phyloP scores from a whole-genome alignment of 2,888 invertebrate species.

The Andrena haemorrhoa region DNA sequence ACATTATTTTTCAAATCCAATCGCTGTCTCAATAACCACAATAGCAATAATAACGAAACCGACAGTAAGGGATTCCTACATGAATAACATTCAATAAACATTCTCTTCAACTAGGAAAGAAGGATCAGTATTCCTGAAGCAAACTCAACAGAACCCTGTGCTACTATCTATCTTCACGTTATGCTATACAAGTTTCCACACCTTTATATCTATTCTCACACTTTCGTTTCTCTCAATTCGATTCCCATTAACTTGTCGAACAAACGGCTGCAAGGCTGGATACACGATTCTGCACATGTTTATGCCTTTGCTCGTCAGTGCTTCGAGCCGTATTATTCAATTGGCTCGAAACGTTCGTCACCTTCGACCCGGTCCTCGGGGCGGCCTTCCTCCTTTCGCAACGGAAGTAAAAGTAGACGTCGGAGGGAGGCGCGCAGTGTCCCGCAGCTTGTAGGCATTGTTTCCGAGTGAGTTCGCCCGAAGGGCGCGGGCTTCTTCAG shows the following conservation, averaged over 20 bases:
- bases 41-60: background rate
- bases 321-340: background rate
- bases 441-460: constrained; percentile 76
- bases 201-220: too few species aligned
- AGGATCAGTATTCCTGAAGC: background rate
- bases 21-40: background rate
- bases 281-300: too few species aligned
- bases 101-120: background rate
- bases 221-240: too few species aligned
- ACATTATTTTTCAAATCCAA: background rate
- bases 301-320: too few species aligned
- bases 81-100: background rate
- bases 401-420: constrained; percentile 64
- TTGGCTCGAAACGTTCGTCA: constrained; percentile 14
- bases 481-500: constrained; percentile 83
- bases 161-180: too few species aligned
- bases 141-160: too few species aligned
- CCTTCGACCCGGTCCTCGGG: constrained; percentile 58
- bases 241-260: too few species aligned
- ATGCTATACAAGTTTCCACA: too few species aligned
- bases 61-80: background rate
- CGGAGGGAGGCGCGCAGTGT: constrained; percentile 64
- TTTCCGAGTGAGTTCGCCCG: constrained; percentile 78
- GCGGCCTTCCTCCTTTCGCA: constrained; percentile 43
- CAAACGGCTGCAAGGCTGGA: too few species aligned